Percentiles rank a stretch among this genome's conserved stretches.
phyloP scores from a whole-genome alignment of 2,797 vertebrate species.

The Australoheros facetus region DNA sequence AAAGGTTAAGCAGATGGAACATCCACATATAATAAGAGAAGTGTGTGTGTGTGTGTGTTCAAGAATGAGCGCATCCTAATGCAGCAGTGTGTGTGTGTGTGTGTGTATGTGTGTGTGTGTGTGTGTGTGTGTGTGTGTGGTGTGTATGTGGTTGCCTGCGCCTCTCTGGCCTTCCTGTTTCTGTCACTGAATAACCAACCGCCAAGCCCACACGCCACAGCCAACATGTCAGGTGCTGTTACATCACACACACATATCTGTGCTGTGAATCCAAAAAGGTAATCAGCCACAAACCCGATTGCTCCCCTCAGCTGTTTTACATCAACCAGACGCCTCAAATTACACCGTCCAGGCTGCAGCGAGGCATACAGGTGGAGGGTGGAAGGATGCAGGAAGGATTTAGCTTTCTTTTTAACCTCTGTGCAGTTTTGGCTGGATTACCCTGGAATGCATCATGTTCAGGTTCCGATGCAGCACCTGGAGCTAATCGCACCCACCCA shows the following conservation, averaged over 20 bases:
- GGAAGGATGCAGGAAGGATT: not conserved
- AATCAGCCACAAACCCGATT: conserved; percentile 64
- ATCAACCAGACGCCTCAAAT: conserved; percentile 58
- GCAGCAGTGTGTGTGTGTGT: not conserved
- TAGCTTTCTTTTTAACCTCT: not conserved
- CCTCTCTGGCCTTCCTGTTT: conserved; percentile 74
- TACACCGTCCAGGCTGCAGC: conserved; percentile 33
- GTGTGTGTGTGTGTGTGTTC: not conserved
- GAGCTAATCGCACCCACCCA: not conserved
- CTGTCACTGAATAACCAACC: conserved; percentile 83
- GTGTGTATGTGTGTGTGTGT: conserved; percentile 7
- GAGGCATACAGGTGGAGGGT: conserved; percentile 13
- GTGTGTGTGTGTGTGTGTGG: not conserved
- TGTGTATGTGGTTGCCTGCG: conserved; percentile 29
- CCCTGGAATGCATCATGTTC: not conserved
- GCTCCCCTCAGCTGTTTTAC: conserved; percentile 65
- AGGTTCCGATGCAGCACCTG: not conserved
- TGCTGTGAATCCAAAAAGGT: conserved; percentile 69
- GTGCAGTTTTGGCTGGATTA: not conserved
- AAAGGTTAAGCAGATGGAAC: not conserved
- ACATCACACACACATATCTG: conserved; percentile 69
- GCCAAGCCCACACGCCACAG: conserved; percentile 63
- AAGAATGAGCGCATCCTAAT: no score
- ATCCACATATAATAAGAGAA: not conserved
- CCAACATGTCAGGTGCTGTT: conserved; percentile 85